Evolutionary conservation across 1,140 invertebrate genomes (phyloP).

Genomic region (Pararge aegeria): DNA sequence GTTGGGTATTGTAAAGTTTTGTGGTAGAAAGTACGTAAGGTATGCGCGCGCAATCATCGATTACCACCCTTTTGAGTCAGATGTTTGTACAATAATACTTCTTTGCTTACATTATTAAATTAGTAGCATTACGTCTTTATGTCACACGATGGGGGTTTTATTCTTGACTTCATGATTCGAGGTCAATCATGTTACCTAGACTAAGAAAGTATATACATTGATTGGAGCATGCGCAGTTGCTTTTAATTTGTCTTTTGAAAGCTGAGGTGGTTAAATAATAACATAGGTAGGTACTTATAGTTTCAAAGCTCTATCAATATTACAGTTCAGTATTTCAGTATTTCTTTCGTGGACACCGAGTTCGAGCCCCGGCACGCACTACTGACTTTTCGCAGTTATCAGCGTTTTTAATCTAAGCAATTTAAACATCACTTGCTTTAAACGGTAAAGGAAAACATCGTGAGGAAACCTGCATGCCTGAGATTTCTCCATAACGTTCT

Average conservation of each 20-base stretch:
- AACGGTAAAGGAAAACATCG: no score
- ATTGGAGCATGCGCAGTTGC: constrained; percentile 41
- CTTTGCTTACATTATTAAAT: constrained; percentile 56
- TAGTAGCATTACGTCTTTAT: constrained; percentile 42
- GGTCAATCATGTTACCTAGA: constrained; percentile 15
- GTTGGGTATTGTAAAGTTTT: not conserved
- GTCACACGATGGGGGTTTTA: constrained; percentile 27
- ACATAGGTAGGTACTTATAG: no score
- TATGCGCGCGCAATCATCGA: constrained; percentile 70
- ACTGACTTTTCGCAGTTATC: no score
- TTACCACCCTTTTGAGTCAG: constrained; percentile 40
- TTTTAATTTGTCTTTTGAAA: constrained; percentile 3
- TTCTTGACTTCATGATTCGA: constrained; percentile 22
- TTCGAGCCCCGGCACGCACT: no score
- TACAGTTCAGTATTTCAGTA: no score
- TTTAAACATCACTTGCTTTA: no score
- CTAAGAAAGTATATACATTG: constrained; percentile 22
- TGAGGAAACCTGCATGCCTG: no score
- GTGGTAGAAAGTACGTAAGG: constrained; percentile 38
- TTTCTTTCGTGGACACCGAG: no score
- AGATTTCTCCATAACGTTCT: no score
- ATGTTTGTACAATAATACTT: constrained; percentile 44
- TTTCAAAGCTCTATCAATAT: no score
- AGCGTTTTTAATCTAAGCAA: no score
- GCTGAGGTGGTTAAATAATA: not conserved